Evolutionary conservation across 2,113 vertebrate species (phyloP).

Genomic region (Ictalurus punctatus): DNA sequence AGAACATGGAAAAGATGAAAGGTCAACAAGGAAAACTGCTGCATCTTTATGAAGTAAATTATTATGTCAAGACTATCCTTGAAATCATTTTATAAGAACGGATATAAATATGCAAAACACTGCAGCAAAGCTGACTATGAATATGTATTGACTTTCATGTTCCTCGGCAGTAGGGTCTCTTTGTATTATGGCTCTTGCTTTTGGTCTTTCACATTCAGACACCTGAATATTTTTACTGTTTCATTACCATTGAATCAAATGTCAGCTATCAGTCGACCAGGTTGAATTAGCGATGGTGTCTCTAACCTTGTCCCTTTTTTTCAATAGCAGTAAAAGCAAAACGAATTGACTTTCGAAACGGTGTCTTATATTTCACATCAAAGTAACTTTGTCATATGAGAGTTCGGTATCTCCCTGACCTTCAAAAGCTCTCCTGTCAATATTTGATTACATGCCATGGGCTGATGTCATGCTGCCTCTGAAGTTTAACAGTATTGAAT

Average conservation of each 20-base stretch:
- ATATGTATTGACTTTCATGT: conserved; percentile 52
- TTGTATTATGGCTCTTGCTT: conserved; percentile 4
- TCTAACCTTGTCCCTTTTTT: conserved; percentile 44
- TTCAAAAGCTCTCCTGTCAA: conserved; percentile 54
- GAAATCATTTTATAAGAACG: conserved; percentile 20
- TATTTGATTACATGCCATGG: conserved; percentile 59
- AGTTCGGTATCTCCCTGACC: conserved; percentile 60
- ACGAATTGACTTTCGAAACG: background rate
- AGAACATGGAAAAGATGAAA: conserved; percentile 16
- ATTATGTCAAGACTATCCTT: conserved; percentile 25
- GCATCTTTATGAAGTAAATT: conserved; percentile 28
- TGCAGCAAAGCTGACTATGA: conserved; percentile 54
- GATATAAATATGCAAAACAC: conserved; percentile 44
- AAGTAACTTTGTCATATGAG: conserved; percentile 42
- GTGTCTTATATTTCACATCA: conserved; percentile 55
- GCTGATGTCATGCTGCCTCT: conserved; percentile 63
- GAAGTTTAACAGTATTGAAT: conserved; percentile 62
- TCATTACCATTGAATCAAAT: conserved; percentile 40
- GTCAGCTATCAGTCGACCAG: conserved; percentile 17
- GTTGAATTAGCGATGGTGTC: conserved; percentile 23
- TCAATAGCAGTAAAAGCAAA: conserved; percentile 38
- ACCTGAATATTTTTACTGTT: conserved; percentile 31
- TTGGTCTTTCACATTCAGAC: background rate
- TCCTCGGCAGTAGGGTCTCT: conserved; percentile 13
- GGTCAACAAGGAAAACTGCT: conserved; percentile 30